Percentiles rank a stretch among this genome's conserved stretches.
phyloP scores from a whole-genome alignment of 2,113 vertebrate genomes.

The Chunga burmeisteri region DNA sequence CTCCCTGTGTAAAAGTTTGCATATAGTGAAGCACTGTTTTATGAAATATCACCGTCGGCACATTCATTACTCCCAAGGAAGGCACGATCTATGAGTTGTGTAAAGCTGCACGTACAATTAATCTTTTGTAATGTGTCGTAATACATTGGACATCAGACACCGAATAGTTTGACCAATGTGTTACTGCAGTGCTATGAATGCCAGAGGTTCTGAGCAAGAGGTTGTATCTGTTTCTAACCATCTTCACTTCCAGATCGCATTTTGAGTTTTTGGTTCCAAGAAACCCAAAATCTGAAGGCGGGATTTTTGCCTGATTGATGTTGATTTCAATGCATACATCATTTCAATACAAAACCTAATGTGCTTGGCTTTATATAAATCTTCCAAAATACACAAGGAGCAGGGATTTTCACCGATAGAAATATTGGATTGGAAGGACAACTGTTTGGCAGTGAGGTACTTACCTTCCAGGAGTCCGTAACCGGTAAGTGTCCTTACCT shows the following conservation, averaged over 20 bases:
- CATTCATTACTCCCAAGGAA: not conserved
- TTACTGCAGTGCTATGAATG: not conserved
- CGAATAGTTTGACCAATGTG: not conserved
- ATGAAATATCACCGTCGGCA: not conserved
- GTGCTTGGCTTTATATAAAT: not conserved
- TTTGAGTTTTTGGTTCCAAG: not conserved
- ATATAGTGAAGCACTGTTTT: not conserved
- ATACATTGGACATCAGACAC: not conserved
- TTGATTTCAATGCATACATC: not conserved
- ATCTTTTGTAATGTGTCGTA: not conserved
- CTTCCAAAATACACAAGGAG: not conserved
- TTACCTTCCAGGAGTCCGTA: conserved; percentile 7
- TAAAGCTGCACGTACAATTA: not conserved
- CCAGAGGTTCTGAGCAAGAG: not conserved
- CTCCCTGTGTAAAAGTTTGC: not conserved
- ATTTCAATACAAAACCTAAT: not conserved
- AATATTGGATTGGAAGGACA: not conserved
- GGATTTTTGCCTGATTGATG: not conserved
- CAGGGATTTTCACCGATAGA: not conserved
- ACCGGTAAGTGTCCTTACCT: not conserved
- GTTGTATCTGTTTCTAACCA: not conserved
- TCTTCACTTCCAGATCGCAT: not conserved
- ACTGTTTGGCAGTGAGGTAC: not conserved
- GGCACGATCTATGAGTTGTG: not conserved
- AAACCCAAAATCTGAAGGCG: not conserved